Percentiles rank a stretch among this genome's conserved stretches.
phyloP scores from a whole-genome alignment of 1,140 invertebrate species.

The Papilio machaon region DNA sequence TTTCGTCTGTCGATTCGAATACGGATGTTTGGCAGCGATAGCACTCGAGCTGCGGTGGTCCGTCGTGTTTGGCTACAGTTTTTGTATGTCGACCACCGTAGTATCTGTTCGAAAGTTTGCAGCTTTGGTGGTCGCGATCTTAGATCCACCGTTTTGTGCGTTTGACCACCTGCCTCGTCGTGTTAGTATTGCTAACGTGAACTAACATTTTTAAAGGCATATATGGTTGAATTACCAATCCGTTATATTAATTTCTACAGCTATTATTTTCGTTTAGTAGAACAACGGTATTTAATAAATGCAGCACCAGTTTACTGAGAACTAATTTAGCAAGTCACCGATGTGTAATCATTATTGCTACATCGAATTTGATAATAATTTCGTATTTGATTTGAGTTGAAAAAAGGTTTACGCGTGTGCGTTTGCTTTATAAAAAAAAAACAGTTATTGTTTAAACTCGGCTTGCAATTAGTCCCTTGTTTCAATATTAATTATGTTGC shows the following conservation, averaged over 20 bases:
- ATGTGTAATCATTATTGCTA: background rate
- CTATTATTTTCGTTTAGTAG: background rate
- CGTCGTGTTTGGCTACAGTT: slow-evolving; percentile 22
- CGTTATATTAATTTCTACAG: background rate
- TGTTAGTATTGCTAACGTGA: background rate
- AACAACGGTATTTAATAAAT: background rate
- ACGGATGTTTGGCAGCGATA: slow-evolving; percentile 6
- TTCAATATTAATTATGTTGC: background rate
- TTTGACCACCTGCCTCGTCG: slow-evolving; percentile 70
- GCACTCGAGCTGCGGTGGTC: background rate
- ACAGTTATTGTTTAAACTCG: background rate
- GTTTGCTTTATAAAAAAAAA: background rate
- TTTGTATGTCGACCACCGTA: slow-evolving; percentile 23
- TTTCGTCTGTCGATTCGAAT: slow-evolving; percentile 28
- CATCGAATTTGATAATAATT: background rate
- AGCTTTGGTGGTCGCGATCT: slow-evolving; percentile 63
- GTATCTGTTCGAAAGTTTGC: slow-evolving; percentile 21
- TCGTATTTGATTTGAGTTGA: background rate
- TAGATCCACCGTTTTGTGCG: slow-evolving; percentile 67
- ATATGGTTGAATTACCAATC: background rate
- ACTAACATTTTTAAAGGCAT: slow-evolving; percentile 1
- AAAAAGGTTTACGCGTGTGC: background rate
- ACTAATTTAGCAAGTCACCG: no score
- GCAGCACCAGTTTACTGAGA: no score
- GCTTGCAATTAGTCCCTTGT: slow-evolving; percentile 8